phyloP scores from a whole-genome alignment of 2,888 invertebrate species.

The Tetragonula carbonaria region DNA sequence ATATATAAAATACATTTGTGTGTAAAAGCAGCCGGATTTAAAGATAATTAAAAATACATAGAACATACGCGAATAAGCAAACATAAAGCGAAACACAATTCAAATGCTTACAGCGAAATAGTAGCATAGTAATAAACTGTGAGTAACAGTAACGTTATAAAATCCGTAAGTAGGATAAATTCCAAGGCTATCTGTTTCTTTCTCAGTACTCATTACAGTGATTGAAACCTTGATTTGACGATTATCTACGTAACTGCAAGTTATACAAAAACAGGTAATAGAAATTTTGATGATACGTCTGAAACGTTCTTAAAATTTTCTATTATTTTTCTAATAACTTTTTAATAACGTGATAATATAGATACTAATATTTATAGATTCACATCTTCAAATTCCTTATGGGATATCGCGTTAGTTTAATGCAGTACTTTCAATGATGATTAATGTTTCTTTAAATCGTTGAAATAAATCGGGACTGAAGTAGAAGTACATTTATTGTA shows the following conservation, averaged over 20 bases:
- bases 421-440: neutral
- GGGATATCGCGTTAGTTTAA: neutral
- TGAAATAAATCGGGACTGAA: neutral
- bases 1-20: too few species aligned
- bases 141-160: neutral
- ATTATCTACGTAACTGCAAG: neutral
- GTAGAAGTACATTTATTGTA: neutral
- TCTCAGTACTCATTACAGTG: neutral
- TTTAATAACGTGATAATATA: too few species aligned
- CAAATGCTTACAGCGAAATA: neutral
- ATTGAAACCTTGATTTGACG: neutral
- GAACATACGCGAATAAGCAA: neutral
- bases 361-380: neutral
- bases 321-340: neutral
- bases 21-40: neutral
- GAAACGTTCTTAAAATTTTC: neutral
- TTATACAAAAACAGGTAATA: neutral
- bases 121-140: neutral
- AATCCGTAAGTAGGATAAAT: neutral
- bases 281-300: neutral
- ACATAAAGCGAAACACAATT: neutral
- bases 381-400: too few species aligned
- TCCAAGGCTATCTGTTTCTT: neutral
- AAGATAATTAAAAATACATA: neutral
- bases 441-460: neutral